Evolutionary conservation across 1,140 invertebrate genomes (phyloP).

Genomic region (Orchesella cincta): DNA sequence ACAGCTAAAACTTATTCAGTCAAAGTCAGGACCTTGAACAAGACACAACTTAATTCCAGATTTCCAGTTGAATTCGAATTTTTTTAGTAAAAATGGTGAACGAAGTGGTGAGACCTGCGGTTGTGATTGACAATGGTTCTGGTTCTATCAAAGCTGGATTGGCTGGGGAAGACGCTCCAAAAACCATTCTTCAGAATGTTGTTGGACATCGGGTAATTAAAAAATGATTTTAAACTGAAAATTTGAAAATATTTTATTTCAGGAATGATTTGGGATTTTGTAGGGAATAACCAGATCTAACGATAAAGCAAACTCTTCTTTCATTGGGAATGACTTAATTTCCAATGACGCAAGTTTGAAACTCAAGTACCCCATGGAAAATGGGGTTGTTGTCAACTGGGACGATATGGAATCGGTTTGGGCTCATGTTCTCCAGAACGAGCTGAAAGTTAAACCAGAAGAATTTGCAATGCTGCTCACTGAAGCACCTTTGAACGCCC

Average conservation of each 20-base stretch:
- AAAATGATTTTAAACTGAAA: too few species aligned
- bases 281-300: constrained; percentile 96
- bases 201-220: not conserved
- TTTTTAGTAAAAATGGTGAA: too few species aligned
- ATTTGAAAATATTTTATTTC: too few species aligned
- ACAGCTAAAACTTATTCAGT: too few species aligned
- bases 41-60: too few species aligned
- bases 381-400: constrained; percentile 95
- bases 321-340: constrained; percentile 96
- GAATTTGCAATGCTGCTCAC: constrained; percentile 89
- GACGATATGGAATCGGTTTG: constrained; percentile 98
- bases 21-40: too few species aligned
- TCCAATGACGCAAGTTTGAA: constrained; percentile 92
- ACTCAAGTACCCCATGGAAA: constrained; percentile 93
- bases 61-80: too few species aligned
- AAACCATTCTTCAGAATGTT: constrained; percentile 68
- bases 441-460: constrained; percentile 88
- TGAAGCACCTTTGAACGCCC: constrained; percentile 89
- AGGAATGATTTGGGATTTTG: constrained; percentile 41
- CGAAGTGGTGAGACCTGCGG: too few species aligned
- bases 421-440: constrained; percentile 95
- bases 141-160: constrained; percentile 69
- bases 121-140: constrained; percentile 67
- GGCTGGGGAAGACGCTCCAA: constrained; percentile 67
- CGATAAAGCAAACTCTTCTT: constrained; percentile 96